Evolutionary conservation across 2,113 vertebrate species (phyloP).

Genomic region (Mustela lutreola): DNA sequence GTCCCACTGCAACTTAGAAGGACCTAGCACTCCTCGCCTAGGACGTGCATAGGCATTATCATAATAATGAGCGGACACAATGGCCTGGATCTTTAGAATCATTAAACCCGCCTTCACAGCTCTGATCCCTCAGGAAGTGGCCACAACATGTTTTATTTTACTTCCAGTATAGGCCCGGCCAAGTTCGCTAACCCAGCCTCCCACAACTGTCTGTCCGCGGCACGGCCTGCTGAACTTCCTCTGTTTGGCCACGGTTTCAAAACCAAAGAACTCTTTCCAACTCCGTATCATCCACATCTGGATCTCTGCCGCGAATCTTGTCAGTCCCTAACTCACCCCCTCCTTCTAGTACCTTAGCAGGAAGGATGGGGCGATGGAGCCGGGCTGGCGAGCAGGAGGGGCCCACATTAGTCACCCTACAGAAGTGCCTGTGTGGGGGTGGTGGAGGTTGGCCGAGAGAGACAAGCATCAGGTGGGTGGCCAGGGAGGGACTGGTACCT

Average conservation of each 20-base stretch:
- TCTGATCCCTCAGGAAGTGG: neutral
- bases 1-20: neutral
- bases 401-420: neutral
- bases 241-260: neutral
- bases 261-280: neutral
- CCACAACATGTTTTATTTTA: neutral
- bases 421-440: neutral
- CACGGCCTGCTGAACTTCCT: neutral
- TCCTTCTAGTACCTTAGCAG: neutral
- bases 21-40: neutral
- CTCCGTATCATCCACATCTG: neutral
- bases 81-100: neutral
- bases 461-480: neutral
- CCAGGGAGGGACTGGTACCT: neutral
- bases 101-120: neutral
- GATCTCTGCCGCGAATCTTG: neutral
- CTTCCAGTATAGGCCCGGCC: neutral
- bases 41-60: neutral
- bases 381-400: neutral
- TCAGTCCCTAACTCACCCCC: neutral
- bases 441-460: neutral
- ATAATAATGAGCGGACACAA: neutral
- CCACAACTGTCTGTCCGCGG: fast-evolving
- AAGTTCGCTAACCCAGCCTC: neutral
- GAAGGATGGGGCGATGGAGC: neutral